phyloP scores from a whole-genome alignment of 2,113 vertebrate genomes.

The Phylloscopus whistleri region DNA sequence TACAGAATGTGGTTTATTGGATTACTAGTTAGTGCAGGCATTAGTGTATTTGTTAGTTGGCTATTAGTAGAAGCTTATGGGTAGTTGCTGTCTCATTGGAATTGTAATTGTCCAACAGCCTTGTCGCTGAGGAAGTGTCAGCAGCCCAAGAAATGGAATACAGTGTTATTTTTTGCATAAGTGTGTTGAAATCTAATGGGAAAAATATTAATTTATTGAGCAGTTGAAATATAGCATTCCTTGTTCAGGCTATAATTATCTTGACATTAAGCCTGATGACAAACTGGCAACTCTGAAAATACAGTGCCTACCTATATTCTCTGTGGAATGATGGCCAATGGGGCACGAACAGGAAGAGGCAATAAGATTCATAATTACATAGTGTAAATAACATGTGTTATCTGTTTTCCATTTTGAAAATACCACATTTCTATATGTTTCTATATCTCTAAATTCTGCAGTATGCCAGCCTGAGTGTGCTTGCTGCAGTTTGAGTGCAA shows the following conservation, averaged over 20 bases:
- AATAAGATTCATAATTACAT: constrained; percentile 63
- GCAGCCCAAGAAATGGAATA: background rate
- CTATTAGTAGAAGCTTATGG: background rate
- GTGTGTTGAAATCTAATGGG: background rate
- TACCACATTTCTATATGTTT: constrained; percentile 39
- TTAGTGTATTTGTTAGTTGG: background rate
- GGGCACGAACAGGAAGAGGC: constrained; percentile 36
- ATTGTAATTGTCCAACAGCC: background rate
- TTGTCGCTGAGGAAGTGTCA: background rate
- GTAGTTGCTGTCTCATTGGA: background rate
- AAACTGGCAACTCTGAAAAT: constrained; percentile 55
- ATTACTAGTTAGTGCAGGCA: background rate
- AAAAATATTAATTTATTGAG: background rate
- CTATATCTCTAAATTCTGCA: background rate
- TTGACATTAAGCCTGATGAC: constrained; percentile 24
- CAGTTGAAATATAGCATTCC: background rate
- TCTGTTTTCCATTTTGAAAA: constrained; percentile 61
- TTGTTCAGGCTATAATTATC: background rate
- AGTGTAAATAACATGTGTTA: constrained; percentile 55
- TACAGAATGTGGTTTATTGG: background rate
- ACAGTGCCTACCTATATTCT: constrained; percentile 30
- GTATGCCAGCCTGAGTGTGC: background rate
- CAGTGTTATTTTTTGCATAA: background rate
- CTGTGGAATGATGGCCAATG: constrained; percentile 38
- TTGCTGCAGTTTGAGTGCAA: background rate